Conservation (phyloP, 2,113 vertebrate genomes). For the Cheilinus undulatus region DNA sequence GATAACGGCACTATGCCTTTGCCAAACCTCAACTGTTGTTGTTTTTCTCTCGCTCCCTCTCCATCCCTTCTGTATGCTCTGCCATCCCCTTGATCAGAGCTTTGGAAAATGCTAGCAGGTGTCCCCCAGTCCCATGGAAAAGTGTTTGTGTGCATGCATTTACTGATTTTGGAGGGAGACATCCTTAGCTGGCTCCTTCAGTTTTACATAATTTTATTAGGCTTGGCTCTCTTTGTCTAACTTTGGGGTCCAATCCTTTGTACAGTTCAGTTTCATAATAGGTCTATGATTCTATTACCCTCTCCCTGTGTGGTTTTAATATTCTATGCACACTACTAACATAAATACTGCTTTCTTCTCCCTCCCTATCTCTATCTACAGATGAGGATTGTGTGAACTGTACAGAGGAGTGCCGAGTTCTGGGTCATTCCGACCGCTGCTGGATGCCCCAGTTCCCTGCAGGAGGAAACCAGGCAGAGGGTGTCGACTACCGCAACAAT, state of each 20-base stretch:
- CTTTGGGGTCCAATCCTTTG: slow-evolving; percentile 39
- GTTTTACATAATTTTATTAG: slow-evolving; percentile 36
- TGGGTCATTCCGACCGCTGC: slow-evolving; percentile 99
- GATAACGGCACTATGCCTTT: slow-evolving; percentile 80
- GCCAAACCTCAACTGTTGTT: slow-evolving; percentile 85
- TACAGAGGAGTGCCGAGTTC: slow-evolving; percentile 98
- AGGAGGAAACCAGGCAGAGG: slow-evolving; percentile 93
- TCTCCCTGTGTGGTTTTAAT: slow-evolving; percentile 30
- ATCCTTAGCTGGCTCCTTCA: slow-evolving; percentile 28
- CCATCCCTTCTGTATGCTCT: slow-evolving; percentile 70
- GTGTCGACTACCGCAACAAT: slow-evolving; percentile 99
- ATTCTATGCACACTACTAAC: slow-evolving; percentile 23
- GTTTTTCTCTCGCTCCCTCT: slow-evolving; percentile 75
- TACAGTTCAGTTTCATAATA: slow-evolving; percentile 48
- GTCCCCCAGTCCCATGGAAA: slow-evolving; percentile 69
- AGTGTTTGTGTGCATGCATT: slow-evolving; percentile 60
- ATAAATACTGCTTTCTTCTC: slow-evolving; percentile 37
- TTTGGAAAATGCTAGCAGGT: slow-evolving; percentile 81
- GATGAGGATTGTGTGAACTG: slow-evolving; percentile 99
- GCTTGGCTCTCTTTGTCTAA: slow-evolving; percentile 24
- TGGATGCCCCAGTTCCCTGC: slow-evolving; percentile 99
- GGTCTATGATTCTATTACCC: slow-evolving; percentile 36
- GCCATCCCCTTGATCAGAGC: slow-evolving; percentile 82
- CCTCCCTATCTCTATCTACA: slow-evolving; percentile 80
- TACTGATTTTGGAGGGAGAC: slow-evolving; percentile 36